A percentile compares a stretch with the other conserved stretches of the same genome.
Evolutionary conservation across 2,113 vertebrate species (phyloP).

Genomic region (Neolamprologus hecqui): DNA sequence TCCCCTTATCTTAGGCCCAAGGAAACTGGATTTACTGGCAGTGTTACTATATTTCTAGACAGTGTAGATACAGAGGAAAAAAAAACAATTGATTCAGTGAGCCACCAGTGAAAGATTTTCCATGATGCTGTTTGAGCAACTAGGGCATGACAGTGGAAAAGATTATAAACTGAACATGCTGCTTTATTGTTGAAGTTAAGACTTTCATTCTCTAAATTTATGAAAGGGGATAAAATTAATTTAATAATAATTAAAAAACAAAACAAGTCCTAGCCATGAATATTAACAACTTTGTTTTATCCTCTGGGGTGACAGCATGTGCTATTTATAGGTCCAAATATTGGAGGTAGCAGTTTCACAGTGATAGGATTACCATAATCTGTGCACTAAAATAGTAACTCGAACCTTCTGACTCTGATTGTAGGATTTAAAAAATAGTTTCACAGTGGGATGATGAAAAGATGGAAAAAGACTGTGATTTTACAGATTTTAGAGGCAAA

Average conservation of each 20-base stretch:
- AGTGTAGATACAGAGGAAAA: not conserved
- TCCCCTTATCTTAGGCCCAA: not conserved
- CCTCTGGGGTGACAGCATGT: not conserved
- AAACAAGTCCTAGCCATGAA: not conserved
- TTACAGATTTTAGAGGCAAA: not conserved
- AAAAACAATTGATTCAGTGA: not conserved
- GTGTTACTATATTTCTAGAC: not conserved
- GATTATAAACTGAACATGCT: not conserved
- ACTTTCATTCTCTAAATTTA: not conserved
- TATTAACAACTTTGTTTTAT: not conserved
- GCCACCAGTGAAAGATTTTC: constrained; percentile 26
- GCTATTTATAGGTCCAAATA: not conserved
- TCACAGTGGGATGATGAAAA: not conserved
- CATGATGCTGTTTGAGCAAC: not conserved
- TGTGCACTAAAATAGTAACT: not conserved
- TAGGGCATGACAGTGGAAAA: not conserved
- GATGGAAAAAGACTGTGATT: not conserved
- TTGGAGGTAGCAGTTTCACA: not conserved
- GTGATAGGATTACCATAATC: constrained; percentile 2
- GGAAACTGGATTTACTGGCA: constrained; percentile 11
- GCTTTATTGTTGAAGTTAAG: not conserved
- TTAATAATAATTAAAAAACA: not conserved
- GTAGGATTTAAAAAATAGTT: not conserved
- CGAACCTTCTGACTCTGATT: not conserved
- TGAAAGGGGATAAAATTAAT: not conserved